Percentiles rank a stretch among this genome's conserved stretches.
These are phyloP conservation scores for Hyppa rectilinea DNA, from an alignment of 2,888 invertebrate species.

Conservation along the genomic window DNA sequence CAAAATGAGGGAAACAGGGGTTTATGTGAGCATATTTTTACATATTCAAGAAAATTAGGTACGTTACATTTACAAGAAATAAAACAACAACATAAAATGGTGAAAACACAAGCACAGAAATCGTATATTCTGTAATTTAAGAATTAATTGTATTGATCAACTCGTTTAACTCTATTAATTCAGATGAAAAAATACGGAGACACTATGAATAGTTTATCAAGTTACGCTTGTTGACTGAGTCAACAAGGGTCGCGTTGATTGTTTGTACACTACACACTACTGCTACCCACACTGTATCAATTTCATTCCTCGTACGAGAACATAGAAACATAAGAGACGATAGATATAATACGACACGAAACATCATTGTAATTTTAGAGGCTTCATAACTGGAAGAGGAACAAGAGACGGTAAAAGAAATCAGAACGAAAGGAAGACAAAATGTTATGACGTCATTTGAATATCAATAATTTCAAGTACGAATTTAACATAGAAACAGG, in stretches of 20 bases:
- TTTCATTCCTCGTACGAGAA: slow-evolving; percentile 40
- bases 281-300: slow-evolving; percentile 32
- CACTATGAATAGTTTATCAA: slow-evolving; percentile 42
- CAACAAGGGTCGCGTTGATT: slow-evolving; percentile 41
- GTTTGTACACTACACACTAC: slow-evolving; percentile 34
- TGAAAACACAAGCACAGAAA: not conserved
- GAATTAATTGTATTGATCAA: not conserved
- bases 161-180: slow-evolving; percentile 11
- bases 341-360: slow-evolving; percentile 10
- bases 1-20: slow-evolving; percentile 25
- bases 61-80: not conserved
- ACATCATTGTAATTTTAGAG: not conserved
- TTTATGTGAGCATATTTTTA: slow-evolving; percentile 3
- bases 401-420: not conserved
- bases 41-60: not conserved
- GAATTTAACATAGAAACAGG: not conserved
- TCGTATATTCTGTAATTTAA: not conserved
- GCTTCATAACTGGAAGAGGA: not conserved
- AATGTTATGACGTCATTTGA: not conserved
- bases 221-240: slow-evolving; percentile 49
- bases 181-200: slow-evolving; percentile 6
- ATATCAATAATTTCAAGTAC: not conserved
- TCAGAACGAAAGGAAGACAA: not conserved
- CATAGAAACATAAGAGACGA: slow-evolving; percentile 19
- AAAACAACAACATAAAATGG: not conserved